Base-by-base conservation (phyloP, 2,113 vertebrate genomes). In the Myxocyprinus asiaticus region DNA sequence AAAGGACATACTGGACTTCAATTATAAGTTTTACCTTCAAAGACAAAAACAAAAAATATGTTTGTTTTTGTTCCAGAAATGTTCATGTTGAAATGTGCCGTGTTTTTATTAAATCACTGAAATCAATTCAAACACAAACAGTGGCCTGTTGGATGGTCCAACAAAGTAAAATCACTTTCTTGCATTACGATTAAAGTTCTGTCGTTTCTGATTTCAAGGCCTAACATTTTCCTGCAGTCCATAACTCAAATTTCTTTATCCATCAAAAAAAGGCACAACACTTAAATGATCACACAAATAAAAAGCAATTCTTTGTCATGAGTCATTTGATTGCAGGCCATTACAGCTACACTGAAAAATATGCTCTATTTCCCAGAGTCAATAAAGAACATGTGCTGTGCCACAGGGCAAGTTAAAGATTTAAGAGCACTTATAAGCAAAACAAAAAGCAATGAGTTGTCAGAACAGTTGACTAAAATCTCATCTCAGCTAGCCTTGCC, bases 391-490 rank as follows among this genome's bases (percentile, higher is more conserved):
- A 62, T 9, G 68, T 64, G 22, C n/a, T 43, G 15, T 12, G 58
- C 75, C 56, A 70, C 72, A 77, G 53, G 53, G 48, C 56, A 59
- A 81, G 55, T 42, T 75, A 56, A 67, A 78, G 79, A 67, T 67
- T 69, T 81, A 84, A 81, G 70, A 17, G 63, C 59, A 45, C 47
- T 74, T 15, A 67, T 68, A 82, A 65, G 56, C 43, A 51, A 78
- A 53, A 33, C 12, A 73, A 48, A 67, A 67, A 66, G 48, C 45
- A 51, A 42, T 59, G 22, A 33, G 22, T 33, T 75, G 80, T 86
- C 73, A 82, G 7, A 78, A 83, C 73, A 84, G 72, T 55, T 70
- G 64, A 82, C 51, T 69, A 81, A 86, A 88, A 91, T 84, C 42
- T 81, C 66, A 88, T 89, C 85, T 80, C 64, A 73, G 50, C 42